phyloP scores from a whole-genome alignment of 1,140 invertebrate genomes.

The Drosophila kikkawai region DNA sequence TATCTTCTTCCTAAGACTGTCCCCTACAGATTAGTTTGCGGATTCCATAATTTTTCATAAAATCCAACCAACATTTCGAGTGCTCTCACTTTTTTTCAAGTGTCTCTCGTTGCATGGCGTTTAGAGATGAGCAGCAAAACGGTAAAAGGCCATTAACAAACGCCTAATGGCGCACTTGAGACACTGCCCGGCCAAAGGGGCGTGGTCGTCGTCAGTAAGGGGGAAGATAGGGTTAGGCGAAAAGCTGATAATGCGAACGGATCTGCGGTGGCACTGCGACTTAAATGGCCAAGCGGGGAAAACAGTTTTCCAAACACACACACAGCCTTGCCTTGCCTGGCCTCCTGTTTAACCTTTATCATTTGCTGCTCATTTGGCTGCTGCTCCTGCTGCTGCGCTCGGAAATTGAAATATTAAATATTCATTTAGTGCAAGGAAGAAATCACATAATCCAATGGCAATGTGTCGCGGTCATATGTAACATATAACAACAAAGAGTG shows the following conservation, averaged over 20 bases:
- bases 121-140: conserved; percentile 61
- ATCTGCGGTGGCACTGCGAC: conserved; percentile 23
- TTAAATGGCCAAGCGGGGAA: conserved; percentile 62
- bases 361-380: conserved; percentile 2
- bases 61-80: background rate
- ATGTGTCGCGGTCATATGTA: conserved; percentile 48
- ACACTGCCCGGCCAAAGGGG: conserved; percentile 42
- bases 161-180: conserved; percentile 79
- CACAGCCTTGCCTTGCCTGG: background rate
- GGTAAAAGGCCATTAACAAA: conserved; percentile 79
- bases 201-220: conserved; percentile 18
- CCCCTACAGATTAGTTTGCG: background rate
- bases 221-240: conserved; percentile 40
- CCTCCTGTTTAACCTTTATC: background rate
- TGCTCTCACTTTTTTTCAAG: conserved; percentile 6
- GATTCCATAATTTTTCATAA: background rate
- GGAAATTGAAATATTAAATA: conserved; percentile 80
- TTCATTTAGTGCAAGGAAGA: conserved; percentile 69
- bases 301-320: background rate
- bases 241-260: conserved; percentile 67
- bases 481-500: conserved; percentile 18
- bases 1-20: background rate
- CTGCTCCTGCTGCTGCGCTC: conserved; percentile 3
- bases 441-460: conserved; percentile 66
- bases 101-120: conserved; percentile 52